Evolutionary conservation across 2,113 vertebrate species (phyloP).

Genomic region (Sarotherodon lohbergeri): DNA sequence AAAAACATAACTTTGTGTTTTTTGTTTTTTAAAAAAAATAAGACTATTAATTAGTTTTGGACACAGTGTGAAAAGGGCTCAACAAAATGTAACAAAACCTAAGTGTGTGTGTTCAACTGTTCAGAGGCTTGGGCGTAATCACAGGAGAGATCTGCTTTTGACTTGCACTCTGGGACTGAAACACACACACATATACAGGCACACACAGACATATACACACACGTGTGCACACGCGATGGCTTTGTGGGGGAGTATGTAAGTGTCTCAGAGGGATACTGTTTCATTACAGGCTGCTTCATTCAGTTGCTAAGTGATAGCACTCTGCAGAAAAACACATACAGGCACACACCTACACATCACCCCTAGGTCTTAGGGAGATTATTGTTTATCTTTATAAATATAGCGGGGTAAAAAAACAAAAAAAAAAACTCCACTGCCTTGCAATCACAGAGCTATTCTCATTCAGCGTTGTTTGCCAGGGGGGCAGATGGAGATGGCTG

Average conservation of each 20-base stretch:
- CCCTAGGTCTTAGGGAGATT: conserved; percentile 49
- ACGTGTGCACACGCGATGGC: conserved; percentile 22
- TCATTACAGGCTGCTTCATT: conserved; percentile 66
- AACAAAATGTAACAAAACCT: neutral
- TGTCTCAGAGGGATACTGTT: conserved; percentile 62
- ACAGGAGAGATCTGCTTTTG: conserved; percentile 7
- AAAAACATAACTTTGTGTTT: neutral
- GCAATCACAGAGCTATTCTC: conserved; percentile 10
- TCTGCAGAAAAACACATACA: conserved; percentile 53
- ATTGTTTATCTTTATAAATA: conserved; percentile 62
- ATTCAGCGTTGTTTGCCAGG: conserved; percentile 11
- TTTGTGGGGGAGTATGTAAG: conserved; percentile 49
- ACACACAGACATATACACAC: neutral
- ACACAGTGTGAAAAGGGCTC: neutral
- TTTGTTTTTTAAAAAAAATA: neutral
- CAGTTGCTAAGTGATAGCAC: conserved; percentile 73
- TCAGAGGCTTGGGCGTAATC: neutral
- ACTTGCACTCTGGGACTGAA: neutral
- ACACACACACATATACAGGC: neutral
- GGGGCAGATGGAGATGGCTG: conserved; percentile 10
- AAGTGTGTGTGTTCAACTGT: neutral
- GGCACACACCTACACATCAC: conserved; percentile 56
- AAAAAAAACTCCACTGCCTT: neutral
- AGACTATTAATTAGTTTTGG: neutral
- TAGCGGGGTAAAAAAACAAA: neutral